Evolutionary conservation across 2,113 vertebrate genomes (phyloP), one percentile per base, ranked within the genome.

Genomic region (Thymallus thymallus): DNA sequence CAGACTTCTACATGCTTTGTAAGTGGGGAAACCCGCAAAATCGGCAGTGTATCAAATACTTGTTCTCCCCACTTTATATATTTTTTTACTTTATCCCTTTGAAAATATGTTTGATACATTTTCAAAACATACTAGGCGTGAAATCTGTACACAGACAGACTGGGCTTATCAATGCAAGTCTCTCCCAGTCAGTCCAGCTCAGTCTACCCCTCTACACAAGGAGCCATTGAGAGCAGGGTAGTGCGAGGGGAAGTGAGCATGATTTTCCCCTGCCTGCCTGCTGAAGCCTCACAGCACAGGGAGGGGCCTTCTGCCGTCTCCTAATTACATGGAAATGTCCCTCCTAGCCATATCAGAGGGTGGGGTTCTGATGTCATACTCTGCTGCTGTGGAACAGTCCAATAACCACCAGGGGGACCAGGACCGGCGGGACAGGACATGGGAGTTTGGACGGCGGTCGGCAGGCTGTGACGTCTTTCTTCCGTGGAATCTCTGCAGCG

Each of bases 251-350:
- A 84, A 74, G 80, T 88, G 80, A 89, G 77, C 68, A 78, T 83
- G 79, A 84, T 90, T 92, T 76, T 87, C 88, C 90, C 13, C 78
- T 87, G 79, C 24, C 32, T 22, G 56, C 9, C n/a, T 22, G 56
- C 78, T 80, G 71, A 76, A 84, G 83, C 80, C 79, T 80, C 87
- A 77, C 81, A 83, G 84, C 88, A 88, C 81, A 83, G 85, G 89
- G 89, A 87, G 89, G 86, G 86, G 71, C 82, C 51, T 55, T 41
- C 35, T 41, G 48, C 83, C 77, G 76, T 73, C 79, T 86, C 83
- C 87, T 82, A 86, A 86, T 88, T 91, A 87, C 82, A 76, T 86
- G 82, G 79, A 89, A 91, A 88, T 85, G 86, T 87, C 86, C 89
- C 79, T 82, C 64, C 85, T 87, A 84, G 86, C 86, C 77, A 22